Percentiles rank a stretch among this genome's conserved stretches.
Conservation (phyloP, 2,888 invertebrate genomes). For the Ligdia adustata region DNA sequence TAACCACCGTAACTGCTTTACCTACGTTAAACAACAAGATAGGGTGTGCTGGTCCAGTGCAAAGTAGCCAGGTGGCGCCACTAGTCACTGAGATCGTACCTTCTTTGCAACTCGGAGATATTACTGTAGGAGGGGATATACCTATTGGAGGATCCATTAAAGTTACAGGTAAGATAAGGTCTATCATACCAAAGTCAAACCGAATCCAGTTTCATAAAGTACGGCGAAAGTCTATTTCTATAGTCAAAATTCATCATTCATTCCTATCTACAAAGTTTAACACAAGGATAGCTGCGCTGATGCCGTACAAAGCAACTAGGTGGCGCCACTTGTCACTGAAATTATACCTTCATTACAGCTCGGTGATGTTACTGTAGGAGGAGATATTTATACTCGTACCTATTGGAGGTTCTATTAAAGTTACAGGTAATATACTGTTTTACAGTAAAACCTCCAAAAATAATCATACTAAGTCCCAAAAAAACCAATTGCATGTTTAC, state of each 20-base stretch:
- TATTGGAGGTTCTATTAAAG: slow-evolving; percentile 63
- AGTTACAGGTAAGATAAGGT: slow-evolving; percentile 39
- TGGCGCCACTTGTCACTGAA: slow-evolving; percentile 63
- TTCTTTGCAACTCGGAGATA: slow-evolving; percentile 62
- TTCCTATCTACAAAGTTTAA: too few species aligned
- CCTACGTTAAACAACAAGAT: slow-evolving; percentile 16
- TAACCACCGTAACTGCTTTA: slow-evolving; percentile 35
- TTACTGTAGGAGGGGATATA: slow-evolving; percentile 60
- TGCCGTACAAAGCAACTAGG: too few species aligned
- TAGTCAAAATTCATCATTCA: too few species aligned
- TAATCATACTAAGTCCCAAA: too few species aligned
- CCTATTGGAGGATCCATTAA: slow-evolving; percentile 66
- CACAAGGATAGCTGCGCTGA: too few species aligned
- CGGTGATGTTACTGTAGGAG: slow-evolving; percentile 61
- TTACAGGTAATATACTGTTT: slow-evolving; percentile 40
- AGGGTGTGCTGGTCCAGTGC: slow-evolving; percentile 22
- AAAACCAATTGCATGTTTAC: too few species aligned
- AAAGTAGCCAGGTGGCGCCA: slow-evolving; percentile 52
- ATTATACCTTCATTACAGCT: slow-evolving; percentile 61
- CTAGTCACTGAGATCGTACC: slow-evolving; percentile 64
- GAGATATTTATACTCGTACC: slow-evolving; percentile 69
- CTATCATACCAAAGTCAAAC: background rate
- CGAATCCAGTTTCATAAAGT: too few species aligned
- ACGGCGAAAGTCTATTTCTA: too few species aligned
- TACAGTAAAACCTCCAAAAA: too few species aligned